These are phyloP conservation scores for Boulengeromyrus knoepffleri DNA, from an alignment of 2,113 vertebrate genomes.

Conservation along the genomic window DNA sequence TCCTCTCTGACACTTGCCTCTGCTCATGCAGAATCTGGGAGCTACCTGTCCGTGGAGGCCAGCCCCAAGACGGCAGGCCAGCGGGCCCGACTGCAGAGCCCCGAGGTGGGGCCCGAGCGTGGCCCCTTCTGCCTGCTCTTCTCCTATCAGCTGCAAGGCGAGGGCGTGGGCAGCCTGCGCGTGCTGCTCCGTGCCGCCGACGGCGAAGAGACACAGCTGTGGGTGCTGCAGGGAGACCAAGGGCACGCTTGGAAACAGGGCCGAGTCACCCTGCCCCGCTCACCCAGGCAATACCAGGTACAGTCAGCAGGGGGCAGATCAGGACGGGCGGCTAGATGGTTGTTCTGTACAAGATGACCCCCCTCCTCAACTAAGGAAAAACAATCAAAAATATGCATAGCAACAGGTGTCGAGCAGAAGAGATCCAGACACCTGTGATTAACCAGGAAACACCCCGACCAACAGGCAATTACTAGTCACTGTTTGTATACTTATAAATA, in stretches of 20 bases:
- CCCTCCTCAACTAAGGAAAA: neutral
- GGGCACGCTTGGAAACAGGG: slow-evolving; percentile 84
- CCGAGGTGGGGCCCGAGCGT: slow-evolving; percentile 65
- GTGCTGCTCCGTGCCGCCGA: slow-evolving; percentile 70
- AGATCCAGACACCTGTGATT: neutral
- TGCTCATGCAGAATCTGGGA: slow-evolving; percentile 61
- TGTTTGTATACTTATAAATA: neutral
- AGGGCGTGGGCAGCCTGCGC: slow-evolving; percentile 70
- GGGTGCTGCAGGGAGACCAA: slow-evolving; percentile 79
- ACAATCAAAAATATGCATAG: neutral
- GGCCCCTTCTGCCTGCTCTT: slow-evolving; percentile 86
- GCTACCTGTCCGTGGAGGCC: slow-evolving; percentile 75
- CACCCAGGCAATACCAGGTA: slow-evolving; percentile 81
- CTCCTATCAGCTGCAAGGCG: slow-evolving; percentile 77
- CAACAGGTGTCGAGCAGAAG: neutral
- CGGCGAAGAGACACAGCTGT: slow-evolving; percentile 76
- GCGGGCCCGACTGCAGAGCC: slow-evolving; percentile 76
- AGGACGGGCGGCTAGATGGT: neutral
- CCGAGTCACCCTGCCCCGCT: slow-evolving; percentile 80
- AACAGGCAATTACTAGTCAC: neutral
- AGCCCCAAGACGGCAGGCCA: slow-evolving; percentile 69
- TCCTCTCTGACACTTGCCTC: neutral
- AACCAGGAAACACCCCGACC: neutral
- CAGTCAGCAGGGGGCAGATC: neutral
- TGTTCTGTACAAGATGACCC: neutral